phyloP scores from a whole-genome alignment of 2,113 vertebrate species.

The Empidonax alnorum region DNA sequence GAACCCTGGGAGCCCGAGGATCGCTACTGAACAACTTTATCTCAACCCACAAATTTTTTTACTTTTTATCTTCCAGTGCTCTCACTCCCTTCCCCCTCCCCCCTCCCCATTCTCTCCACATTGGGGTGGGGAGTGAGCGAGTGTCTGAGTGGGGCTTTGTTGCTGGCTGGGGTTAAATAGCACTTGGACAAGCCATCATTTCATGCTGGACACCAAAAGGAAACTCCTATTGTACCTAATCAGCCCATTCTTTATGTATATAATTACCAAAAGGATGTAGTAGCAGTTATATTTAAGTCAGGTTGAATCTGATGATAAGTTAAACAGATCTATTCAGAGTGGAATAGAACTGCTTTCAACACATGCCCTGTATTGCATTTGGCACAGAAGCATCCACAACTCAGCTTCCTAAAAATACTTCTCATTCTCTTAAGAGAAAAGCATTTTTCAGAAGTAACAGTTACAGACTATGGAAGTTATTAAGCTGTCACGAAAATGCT shows the following conservation, averaged over 20 bases:
- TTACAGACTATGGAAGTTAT: background rate
- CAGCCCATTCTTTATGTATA: background rate
- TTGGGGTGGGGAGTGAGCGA: rapidly evolving
- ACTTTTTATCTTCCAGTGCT: background rate
- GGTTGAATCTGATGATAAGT: background rate
- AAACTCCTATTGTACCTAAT: background rate
- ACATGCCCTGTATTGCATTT: background rate
- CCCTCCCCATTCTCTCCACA: background rate
- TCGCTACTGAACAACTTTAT: background rate
- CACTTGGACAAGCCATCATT: background rate
- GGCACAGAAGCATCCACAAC: background rate
- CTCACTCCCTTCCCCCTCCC: background rate
- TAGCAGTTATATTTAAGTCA: background rate
- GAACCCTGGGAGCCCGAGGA: rapidly evolving
- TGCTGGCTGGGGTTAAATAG: background rate
- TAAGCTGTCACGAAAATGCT: slow-evolving; percentile 42
- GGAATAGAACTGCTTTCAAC: background rate
- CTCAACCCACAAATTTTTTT: background rate
- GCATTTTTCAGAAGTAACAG: slow-evolving; percentile 25
- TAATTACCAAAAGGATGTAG: background rate
- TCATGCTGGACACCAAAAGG: background rate
- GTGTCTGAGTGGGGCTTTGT: rapidly evolving
- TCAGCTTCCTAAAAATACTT: background rate
- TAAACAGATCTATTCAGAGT: background rate
- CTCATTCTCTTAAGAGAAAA: background rate